Conservation (phyloP, 2,113 vertebrate species). For the Psophia crepitans region DNA sequence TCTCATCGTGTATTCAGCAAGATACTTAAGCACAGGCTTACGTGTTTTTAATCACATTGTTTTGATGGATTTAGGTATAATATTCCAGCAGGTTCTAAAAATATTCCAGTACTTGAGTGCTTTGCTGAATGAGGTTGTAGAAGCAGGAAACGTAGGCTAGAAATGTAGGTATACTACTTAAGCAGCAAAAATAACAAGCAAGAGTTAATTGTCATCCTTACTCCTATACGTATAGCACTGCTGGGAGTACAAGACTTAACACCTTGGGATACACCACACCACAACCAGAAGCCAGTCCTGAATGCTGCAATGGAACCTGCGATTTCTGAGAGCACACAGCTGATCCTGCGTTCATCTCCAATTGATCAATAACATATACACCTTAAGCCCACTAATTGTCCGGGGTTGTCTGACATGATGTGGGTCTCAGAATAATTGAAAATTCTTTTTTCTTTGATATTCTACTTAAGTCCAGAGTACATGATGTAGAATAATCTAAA, state of each 20-base stretch:
- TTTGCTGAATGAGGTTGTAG: neutral
- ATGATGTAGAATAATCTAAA: neutral
- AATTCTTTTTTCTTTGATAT: neutral
- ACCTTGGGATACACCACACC: neutral
- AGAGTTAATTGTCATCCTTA: neutral
- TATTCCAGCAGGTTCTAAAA: neutral
- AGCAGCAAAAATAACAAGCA: neutral
- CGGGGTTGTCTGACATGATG: neutral
- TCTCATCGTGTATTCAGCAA: neutral
- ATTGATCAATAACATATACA: accelerated
- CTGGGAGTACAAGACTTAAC: neutral
- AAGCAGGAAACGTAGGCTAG: neutral
- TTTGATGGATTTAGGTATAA: neutral
- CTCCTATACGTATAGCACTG: neutral
- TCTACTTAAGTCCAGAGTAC: neutral
- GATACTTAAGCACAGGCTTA: neutral
- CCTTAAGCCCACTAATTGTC: neutral
- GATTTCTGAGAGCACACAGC: neutral
- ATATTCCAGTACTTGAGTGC: neutral
- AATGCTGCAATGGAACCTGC: neutral
- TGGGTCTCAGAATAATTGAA: neutral
- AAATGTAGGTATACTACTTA: neutral
- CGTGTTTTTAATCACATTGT: neutral
- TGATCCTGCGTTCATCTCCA: neutral
- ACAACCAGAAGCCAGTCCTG: neutral